These are phyloP conservation scores for Pammene fasciana DNA, from an alignment of 2,888 invertebrate genomes.

Conservation along the genomic window DNA sequence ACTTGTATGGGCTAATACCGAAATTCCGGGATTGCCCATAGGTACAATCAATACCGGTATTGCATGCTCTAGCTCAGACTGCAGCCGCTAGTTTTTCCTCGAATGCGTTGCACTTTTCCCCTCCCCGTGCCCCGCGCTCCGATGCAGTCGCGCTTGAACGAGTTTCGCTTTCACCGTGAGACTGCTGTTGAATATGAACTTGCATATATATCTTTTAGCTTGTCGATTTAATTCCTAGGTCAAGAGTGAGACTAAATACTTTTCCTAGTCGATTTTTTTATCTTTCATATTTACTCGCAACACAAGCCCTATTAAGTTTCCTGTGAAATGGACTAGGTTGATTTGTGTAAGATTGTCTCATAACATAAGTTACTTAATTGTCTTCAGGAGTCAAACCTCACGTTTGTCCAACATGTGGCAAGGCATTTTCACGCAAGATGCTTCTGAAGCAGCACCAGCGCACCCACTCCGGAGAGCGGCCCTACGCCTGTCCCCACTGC, in stretches of 20 bases:
- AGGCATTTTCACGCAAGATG: constrained; percentile 93
- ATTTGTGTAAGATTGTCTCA: too few relatives aligned
- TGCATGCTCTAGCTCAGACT: neutral
- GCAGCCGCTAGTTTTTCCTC: constrained; percentile 16
- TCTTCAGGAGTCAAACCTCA: constrained; percentile 88
- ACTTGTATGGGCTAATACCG: too few relatives aligned
- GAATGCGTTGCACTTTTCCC: constrained; percentile 34
- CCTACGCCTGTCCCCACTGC: constrained; percentile 91
- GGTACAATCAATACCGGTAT: too few relatives aligned
- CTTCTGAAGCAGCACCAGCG: constrained; percentile 91
- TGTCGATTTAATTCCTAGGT: constrained; percentile 8
- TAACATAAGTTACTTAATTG: neutral
- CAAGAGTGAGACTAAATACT: too few relatives aligned
- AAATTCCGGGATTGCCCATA: too few relatives aligned
- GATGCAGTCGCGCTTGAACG: constrained; percentile 16
- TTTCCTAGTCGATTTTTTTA: too few relatives aligned
- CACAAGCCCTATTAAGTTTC: too few relatives aligned
- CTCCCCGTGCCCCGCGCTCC: neutral
- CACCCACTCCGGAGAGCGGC: constrained; percentile 92
- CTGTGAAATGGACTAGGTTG: too few relatives aligned
- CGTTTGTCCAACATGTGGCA: constrained; percentile 89
- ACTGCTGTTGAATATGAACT: neutral
- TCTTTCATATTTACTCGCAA: too few relatives aligned
- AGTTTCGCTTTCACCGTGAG: constrained; percentile 38
- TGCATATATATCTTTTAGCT: neutral